Percentiles rank a stretch among this genome's conserved stretches.
Conservation (phyloP, 2,888 invertebrate species). For the Hyposoter dolosus region DNA sequence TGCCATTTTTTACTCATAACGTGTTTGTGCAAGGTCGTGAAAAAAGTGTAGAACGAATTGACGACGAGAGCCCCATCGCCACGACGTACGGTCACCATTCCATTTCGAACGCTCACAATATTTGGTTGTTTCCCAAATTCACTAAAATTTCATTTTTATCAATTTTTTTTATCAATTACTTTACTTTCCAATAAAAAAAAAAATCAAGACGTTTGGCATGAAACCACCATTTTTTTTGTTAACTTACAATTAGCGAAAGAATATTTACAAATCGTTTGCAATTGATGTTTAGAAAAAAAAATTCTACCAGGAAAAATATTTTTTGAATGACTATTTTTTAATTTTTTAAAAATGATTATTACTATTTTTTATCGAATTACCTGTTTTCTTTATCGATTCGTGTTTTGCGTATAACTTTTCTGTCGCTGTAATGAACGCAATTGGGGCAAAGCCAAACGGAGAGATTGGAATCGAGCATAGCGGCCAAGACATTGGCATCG, state of each 20-base stretch:
- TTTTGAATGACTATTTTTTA: too few relatives aligned
- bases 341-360: too few relatives aligned
- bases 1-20: conserved; percentile 93
- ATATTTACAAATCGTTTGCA: too few relatives aligned
- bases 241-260: too few relatives aligned
- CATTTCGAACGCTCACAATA: conserved; percentile 93
- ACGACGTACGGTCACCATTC: conserved; percentile 93
- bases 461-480: conserved; percentile 91
- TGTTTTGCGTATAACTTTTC: conserved; percentile 88
- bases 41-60: conserved; percentile 81
- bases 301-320: too few relatives aligned
- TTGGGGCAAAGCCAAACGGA: conserved; percentile 91
- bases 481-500: conserved; percentile 91
- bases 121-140: conserved; percentile 95
- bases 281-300: too few relatives aligned
- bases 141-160: conserved; percentile 83
- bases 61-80: conserved; percentile 94
- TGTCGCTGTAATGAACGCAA: conserved; percentile 85
- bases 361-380: conserved; percentile 71
- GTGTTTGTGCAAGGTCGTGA: conserved; percentile 87
- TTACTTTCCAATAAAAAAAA: too few relatives aligned
- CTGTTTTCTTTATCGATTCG: conserved; percentile 84
- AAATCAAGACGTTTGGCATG: too few relatives aligned
- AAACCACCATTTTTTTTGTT: too few relatives aligned
- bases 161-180: not conserved